Base-by-base conservation (phyloP, 2,113 vertebrate species). In the Psettodes erumei region DNA sequence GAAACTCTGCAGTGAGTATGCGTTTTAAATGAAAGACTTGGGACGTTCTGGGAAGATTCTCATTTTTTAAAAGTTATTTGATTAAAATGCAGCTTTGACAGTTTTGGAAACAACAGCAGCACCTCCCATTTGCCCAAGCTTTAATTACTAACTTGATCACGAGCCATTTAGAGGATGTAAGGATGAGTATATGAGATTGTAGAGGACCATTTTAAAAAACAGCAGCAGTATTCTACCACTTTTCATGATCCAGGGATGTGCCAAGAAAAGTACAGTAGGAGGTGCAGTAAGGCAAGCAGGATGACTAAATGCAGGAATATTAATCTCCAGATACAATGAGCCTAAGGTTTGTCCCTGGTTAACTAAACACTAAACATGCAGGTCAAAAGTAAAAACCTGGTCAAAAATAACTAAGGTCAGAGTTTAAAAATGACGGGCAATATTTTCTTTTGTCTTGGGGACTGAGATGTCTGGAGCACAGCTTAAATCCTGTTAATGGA, bases 401-500 rank as follows among this genome's bases (percentile, higher is more conserved):
- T 42, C 45, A 54, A 35, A 68, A 53, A 13, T 35, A 11, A 30
- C 4, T 30, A 38, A 25, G 5, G 16, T 65, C 33, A 35, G 30
- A 68, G 25, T 50, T 69, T 2, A 35, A 0, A 1, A 21, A 66
- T 12, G 47, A 43, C 28, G 28, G 18, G 8, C 23, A 37, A 21
- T 51, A 30, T 63, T 53, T 53, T 45, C 30, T 27, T 70, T 71
- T 21, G 11, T 50, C 27, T 60, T 10, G 33, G 8, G 42, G 11
- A 21, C 23, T 18, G 25, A 13, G 53, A 25, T 56, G 35, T 63
- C 43, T 67, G 37, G n/a, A 70, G 60, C 33, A 48, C 12, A 56
- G 50, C 55, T 71, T 55, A 74, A 21, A 58, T 50, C 38, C 21
- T 48, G 30, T 40, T 82, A 43, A 68, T 74, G 40, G 47, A 47